Evolutionary conservation across 1,140 invertebrate genomes (phyloP).

Genomic region (Ostrea denselamellosa): DNA sequence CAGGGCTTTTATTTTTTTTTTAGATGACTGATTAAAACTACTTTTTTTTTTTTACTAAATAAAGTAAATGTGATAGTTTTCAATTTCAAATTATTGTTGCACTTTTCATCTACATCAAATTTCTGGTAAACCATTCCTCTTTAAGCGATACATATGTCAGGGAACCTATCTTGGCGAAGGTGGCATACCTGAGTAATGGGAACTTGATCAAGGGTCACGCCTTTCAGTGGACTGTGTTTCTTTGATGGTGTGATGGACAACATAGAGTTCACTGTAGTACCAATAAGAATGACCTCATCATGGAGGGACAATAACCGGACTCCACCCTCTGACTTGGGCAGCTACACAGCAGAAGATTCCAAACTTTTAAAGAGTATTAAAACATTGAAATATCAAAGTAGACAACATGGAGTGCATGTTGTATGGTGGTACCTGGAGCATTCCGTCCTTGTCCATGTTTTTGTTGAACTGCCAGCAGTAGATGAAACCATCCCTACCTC

Average conservation of each 20-base stretch:
- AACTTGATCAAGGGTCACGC: constrained; percentile 60
- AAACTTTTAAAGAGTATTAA: not conserved
- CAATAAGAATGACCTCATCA: constrained; percentile 64
- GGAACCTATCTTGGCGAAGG: not conserved
- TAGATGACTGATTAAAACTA: too few relatives aligned
- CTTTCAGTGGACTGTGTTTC: constrained; percentile 58
- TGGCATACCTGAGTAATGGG: constrained; percentile 73
- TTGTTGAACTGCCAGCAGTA: constrained; percentile 69
- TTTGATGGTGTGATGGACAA: constrained; percentile 55
- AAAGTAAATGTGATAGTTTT: too few relatives aligned
- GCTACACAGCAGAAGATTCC: constrained; percentile 53
- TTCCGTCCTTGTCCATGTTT: constrained; percentile 69
- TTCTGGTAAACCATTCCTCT: too few relatives aligned
- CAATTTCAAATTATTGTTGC: too few relatives aligned
- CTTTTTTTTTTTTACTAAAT: too few relatives aligned
- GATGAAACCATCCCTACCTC: constrained; percentile 70
- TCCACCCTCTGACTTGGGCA: constrained; percentile 71
- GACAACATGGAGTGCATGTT: not conserved
- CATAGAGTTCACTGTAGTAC: constrained; percentile 75
- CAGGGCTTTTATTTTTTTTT: too few relatives aligned
- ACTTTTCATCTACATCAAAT: too few relatives aligned
- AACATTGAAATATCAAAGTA: not conserved
- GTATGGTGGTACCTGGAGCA: constrained; percentile 56
- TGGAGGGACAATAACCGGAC: constrained; percentile 64
- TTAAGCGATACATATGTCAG: not conserved